These are phyloP conservation scores for Sturmia bella DNA, from an alignment of 2,888 invertebrate genomes.

Conservation along the genomic window DNA sequence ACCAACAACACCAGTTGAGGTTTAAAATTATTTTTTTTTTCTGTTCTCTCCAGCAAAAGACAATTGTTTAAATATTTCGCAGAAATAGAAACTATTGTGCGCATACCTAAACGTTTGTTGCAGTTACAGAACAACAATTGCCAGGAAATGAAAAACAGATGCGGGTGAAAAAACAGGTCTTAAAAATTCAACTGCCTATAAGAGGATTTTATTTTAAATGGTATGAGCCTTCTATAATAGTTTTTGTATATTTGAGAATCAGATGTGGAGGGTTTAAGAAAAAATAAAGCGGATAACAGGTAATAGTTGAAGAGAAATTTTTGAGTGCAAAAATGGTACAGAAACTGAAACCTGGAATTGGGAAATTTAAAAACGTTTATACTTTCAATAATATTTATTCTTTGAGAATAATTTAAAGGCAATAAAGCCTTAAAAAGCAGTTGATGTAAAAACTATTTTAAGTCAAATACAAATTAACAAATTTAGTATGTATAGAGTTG, in stretches of 20 bases:
- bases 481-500: too few relatives aligned
- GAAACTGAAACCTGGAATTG: too few relatives aligned
- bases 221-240: constrained; percentile 6
- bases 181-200: constrained; percentile 21
- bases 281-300: neutral
- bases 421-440: too few relatives aligned
- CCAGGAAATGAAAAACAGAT: constrained; percentile 15
- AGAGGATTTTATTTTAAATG: constrained; percentile 26
- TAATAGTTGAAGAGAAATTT: too few relatives aligned
- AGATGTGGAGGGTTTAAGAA: too few relatives aligned
- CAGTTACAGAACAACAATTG: neutral
- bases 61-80: constrained; percentile 59
- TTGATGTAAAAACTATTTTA: too few relatives aligned
- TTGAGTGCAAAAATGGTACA: too few relatives aligned
- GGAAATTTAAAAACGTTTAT: too few relatives aligned
- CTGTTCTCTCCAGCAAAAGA: constrained; percentile 23
- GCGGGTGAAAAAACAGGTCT: constrained; percentile 1
- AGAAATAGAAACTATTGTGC: constrained; percentile 3
- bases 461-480: too few relatives aligned
- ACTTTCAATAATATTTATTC: too few relatives aligned
- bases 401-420: too few relatives aligned
- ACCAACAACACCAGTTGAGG: constrained; percentile 35
- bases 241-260: neutral
- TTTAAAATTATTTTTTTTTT: constrained; percentile 25
- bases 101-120: neutral